These are phyloP conservation scores for Acleris laterana DNA, from an alignment of 2,888 invertebrate species.

Conservation along the genomic window DNA sequence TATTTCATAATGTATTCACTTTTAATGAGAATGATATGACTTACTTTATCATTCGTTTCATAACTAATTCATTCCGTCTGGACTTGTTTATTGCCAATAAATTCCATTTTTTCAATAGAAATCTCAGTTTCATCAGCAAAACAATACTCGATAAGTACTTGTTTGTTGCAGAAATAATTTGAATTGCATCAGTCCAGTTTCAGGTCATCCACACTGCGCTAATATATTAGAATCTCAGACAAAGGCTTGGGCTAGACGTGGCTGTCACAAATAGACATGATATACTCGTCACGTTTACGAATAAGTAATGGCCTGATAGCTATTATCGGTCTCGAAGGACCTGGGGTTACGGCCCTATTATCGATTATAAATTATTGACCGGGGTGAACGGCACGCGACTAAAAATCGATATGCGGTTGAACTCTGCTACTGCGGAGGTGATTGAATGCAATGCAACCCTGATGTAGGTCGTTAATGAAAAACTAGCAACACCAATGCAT, in stretches of 20 bases:
- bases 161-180: conserved; percentile 24
- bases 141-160: conserved; percentile 7
- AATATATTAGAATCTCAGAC: conserved; percentile 30
- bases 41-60: neutral
- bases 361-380: conserved; percentile 41
- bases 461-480: conserved; percentile 19
- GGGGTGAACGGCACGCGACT: conserved; percentile 50
- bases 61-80: neutral
- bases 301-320: conserved; percentile 33
- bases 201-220: conserved; percentile 31
- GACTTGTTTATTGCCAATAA: too few relatives aligned
- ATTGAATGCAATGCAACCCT: conserved; percentile 11
- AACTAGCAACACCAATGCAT: too few relatives aligned
- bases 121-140: neutral
- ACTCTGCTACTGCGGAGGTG: conserved; percentile 29
- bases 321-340: conserved; percentile 40
- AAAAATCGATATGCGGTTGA: conserved; percentile 43
- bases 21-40: too few relatives aligned
- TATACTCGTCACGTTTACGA: conserved; percentile 4
- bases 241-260: conserved; percentile 22
- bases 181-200: conserved; percentile 31
- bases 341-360: conserved; percentile 42
- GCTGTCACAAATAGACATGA: conserved; percentile 19
- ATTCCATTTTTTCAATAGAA: too few relatives aligned
- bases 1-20: too few relatives aligned